Percentiles rank a stretch among this genome's conserved stretches.
Evolutionary conservation across 2,888 invertebrate genomes (phyloP).

Genomic region (Brenthis ino): DNA sequence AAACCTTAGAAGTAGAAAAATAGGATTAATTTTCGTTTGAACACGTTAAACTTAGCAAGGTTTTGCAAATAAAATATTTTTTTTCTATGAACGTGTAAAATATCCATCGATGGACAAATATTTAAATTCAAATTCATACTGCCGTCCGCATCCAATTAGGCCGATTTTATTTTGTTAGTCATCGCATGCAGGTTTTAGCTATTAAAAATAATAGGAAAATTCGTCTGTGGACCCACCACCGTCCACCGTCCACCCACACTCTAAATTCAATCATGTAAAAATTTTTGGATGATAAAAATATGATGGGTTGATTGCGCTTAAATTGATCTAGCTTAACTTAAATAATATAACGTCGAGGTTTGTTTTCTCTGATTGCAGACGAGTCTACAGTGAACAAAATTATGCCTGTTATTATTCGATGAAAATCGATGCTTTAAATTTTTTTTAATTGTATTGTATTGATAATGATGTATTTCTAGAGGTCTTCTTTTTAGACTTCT

Average conservation of each 20-base stretch:
- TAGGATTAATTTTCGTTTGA: background rate
- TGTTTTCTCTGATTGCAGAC: too few species aligned
- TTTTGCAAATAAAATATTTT: slow-evolving; percentile 35
- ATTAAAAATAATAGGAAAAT: slow-evolving; percentile 31
- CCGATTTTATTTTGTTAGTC: slow-evolving; percentile 34
- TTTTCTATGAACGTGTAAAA: slow-evolving; percentile 37
- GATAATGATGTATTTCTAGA: too few species aligned
- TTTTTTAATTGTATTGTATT: too few species aligned
- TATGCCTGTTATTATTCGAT: too few species aligned
- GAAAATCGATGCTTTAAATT: too few species aligned
- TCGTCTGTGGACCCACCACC: slow-evolving; percentile 14
- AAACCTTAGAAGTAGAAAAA: background rate
- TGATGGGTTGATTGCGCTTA: slow-evolving; percentile 5
- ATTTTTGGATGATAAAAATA: slow-evolving; percentile 6
- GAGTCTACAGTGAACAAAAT: too few species aligned
- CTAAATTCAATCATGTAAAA: slow-evolving; percentile 27
- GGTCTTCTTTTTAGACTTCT: too few species aligned
- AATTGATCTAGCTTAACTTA: background rate
- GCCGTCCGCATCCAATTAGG: slow-evolving; percentile 33
- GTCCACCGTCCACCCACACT: background rate
- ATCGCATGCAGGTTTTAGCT: slow-evolving; percentile 20
- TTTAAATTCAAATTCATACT: slow-evolving; percentile 31
- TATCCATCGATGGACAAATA: slow-evolving; percentile 34
- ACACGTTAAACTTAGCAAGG: background rate
- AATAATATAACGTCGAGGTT: too few species aligned